Evolutionary conservation across 2,888 invertebrate genomes (phyloP), one percentile per base, ranked within the genome.

Genomic region (Mesorhabditis belari): DNA sequence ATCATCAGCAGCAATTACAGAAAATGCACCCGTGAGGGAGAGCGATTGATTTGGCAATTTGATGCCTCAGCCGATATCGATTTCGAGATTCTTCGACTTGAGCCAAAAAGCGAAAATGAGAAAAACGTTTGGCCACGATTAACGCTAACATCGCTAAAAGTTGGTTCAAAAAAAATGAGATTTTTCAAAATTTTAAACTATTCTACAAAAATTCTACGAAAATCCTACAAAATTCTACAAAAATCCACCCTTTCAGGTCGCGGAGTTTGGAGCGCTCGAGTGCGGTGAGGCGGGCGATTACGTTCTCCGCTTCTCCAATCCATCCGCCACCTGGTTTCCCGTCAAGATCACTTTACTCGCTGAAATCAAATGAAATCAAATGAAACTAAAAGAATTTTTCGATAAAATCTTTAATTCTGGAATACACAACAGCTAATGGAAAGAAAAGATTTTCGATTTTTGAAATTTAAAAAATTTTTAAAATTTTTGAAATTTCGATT

Each of bases 41-140:
- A 71, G 24, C 29, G 54, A 49, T 67, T 77, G 25, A 53, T 74
- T 51, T 77, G 76, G 76, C 67, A 64, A 60, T 77, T 76, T 64
- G 74, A 74, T 26, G 55, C 71, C 17, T 70, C 69, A 51, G 70
- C 73, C n/a, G 77, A 77, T 60, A 28, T 77, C 54, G 63, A 70
- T 25, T 78, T 77, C 61, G 76, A 77, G 58, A 73, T 77, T 27
- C 65, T 73, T 12, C 60, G 61, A 23, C 49, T 61, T 26, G 70
- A 68, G 25, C n/a, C n/a, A n/a, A n/a, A n/a, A n/a, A 61, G 62
- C 5, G 70, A 67, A 28, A 66, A 74, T 52, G 70, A 72, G 58
- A 60, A 66, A 19, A 53, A 61, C 23, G 70, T 77, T 44, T 75
- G 73, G 76, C 77, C 77, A n/a, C 66, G 67, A 57, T 65, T 77